A percentile compares a stretch with the other conserved stretches of the same genome.
Conservation (phyloP, 2,888 invertebrate genomes). For the Frankliniella intonsa region DNA sequence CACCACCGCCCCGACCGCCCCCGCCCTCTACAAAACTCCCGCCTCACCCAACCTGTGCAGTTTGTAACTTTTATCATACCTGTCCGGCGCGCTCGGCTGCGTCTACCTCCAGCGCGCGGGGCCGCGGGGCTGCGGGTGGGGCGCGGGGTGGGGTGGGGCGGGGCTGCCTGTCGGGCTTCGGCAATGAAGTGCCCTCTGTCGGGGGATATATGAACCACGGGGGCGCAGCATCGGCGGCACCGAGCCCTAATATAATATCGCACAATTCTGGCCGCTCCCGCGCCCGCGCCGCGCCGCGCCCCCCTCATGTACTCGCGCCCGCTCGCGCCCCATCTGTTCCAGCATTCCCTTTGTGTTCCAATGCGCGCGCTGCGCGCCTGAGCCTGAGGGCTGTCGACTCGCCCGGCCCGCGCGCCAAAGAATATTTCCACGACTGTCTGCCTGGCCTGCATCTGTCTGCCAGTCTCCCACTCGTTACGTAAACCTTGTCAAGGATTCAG, state of each 20-base stretch:
- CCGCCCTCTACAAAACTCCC: background rate
- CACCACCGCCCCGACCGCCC: background rate
- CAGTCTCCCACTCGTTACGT: no score
- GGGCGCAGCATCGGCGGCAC: no score
- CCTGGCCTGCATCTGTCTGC: no score
- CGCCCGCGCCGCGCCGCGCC: no score
- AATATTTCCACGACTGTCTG: no score
- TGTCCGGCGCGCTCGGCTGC: background rate
- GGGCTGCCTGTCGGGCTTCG: background rate
- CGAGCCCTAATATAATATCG: no score
- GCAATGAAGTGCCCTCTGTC: background rate
- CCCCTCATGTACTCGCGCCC: background rate
- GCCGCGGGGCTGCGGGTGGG: background rate
- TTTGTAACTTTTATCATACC: constrained; percentile 22
- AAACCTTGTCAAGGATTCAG: no score
- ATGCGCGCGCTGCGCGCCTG: no score
- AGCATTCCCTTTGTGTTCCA: background rate
- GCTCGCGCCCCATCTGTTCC: background rate
- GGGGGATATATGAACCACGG: no score
- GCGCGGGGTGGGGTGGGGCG: background rate
- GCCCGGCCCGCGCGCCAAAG: no score
- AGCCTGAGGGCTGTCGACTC: no score
- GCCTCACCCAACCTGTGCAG: background rate
- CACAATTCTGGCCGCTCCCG: no score
- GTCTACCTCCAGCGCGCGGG: background rate